Evolutionary conservation across 2,113 vertebrate species (phyloP).

Genomic region (Anhinga anhinga): DNA sequence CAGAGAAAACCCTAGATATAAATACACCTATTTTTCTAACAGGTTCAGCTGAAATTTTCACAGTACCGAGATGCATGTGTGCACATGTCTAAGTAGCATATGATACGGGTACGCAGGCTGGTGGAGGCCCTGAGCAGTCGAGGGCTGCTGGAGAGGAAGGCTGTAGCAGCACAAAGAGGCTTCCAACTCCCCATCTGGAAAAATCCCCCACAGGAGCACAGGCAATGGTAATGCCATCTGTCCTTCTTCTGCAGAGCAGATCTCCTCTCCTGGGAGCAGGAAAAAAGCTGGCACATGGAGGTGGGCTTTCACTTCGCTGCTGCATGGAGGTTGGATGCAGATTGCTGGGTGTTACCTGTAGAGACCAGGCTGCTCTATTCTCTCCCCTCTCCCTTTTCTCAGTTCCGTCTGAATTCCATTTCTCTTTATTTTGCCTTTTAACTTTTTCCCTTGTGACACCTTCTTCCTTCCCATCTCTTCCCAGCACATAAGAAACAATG

Average conservation of each 20-base stretch:
- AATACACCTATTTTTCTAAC: neutral
- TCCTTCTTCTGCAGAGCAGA: neutral
- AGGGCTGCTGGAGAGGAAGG: slow-evolving; percentile 18
- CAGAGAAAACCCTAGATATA: neutral
- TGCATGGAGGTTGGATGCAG: neutral
- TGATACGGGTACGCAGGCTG: fast-evolving
- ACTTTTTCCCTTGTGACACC: neutral
- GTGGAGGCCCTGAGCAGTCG: neutral
- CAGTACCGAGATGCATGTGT: fast-evolving
- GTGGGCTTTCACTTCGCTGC: slow-evolving; percentile 1
- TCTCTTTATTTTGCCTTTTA: neutral
- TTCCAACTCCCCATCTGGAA: slow-evolving; percentile 59
- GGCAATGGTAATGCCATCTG: slow-evolving; percentile 37
- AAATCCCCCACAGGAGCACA: slow-evolving; percentile 38
- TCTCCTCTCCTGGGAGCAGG: slow-evolving; percentile 11
- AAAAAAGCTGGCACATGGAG: slow-evolving; percentile 7
- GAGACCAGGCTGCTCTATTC: neutral
- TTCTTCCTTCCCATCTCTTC: neutral
- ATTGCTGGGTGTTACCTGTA: neutral
- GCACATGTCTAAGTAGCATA: neutral
- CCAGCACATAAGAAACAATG: neutral
- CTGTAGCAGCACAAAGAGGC: slow-evolving; percentile 27
- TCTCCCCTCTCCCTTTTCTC: neutral
- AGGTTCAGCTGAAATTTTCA: neutral
- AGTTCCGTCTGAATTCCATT: neutral